Evolutionary conservation across 2,797 vertebrate genomes (phyloP).

Genomic region (Enteromius argenteus): DNA sequence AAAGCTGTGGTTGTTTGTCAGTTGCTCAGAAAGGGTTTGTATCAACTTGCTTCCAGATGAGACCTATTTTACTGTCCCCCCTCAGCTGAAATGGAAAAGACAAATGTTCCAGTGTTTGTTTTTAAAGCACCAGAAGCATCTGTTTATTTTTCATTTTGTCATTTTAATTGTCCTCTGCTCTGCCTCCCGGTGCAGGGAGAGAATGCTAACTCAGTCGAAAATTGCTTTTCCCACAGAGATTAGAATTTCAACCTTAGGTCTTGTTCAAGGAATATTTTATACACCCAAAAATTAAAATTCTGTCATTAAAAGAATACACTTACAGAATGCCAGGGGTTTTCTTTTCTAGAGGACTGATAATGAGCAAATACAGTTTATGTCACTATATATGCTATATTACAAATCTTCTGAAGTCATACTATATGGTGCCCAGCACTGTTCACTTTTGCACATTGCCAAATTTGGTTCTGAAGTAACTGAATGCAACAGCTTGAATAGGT

Average conservation of each 20-base stretch:
- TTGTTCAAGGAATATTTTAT: conserved; percentile 7
- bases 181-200: conserved; percentile 38
- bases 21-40: conserved; percentile 14
- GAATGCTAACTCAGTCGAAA: conserved; percentile 38
- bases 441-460: not conserved
- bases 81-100: conserved; percentile 38
- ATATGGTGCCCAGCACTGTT: not conserved
- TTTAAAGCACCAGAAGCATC: conserved; percentile 39
- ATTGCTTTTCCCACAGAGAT: conserved; percentile 15
- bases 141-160: conserved; percentile 51
- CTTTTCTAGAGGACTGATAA: not conserved
- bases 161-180: conserved; percentile 53
- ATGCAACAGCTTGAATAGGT: not conserved
- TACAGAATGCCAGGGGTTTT: not conserved
- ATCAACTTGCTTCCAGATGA: conserved; percentile 38
- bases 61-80: conserved; percentile 18
- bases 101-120: conserved; percentile 51
- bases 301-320: not conserved
- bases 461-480: not conserved
- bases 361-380: not conserved
- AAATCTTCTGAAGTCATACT: not conserved
- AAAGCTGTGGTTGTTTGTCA: conserved; percentile 34
- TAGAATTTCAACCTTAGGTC: conserved; percentile 32
- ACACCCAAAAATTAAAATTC: not conserved
- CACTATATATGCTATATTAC: not conserved